A percentile compares a stretch with the other conserved stretches of the same genome.
These are phyloP conservation scores for Limnothrissa miodon DNA, from an alignment of 2,113 vertebrate species.

Conservation along the genomic window DNA sequence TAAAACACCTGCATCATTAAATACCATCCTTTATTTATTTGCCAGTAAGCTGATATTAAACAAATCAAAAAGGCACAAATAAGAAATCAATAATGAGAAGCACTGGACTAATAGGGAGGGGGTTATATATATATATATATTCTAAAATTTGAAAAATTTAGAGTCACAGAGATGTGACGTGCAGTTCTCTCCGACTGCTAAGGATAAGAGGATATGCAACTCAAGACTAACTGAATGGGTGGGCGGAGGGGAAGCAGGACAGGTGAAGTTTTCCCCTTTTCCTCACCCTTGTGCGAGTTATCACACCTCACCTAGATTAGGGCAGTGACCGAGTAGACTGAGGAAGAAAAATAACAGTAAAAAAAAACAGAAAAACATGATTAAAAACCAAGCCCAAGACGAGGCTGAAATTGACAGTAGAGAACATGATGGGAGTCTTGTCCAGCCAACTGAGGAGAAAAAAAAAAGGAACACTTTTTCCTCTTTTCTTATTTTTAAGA, in stretches of 20 bases:
- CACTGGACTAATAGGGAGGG: not conserved
- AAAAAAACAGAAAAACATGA: slow-evolving; percentile 61
- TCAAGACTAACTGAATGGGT: slow-evolving; percentile 61
- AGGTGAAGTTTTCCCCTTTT: not conserved
- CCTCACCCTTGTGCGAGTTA: not conserved
- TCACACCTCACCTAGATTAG: not conserved
- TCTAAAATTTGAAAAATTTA: not conserved
- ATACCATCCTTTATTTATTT: slow-evolving; percentile 31
- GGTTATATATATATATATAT: not conserved
- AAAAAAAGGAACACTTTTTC: slow-evolving; percentile 87
- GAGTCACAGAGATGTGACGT: slow-evolving; percentile 14
- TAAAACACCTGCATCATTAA: slow-evolving; percentile 34
- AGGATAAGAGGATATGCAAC: slow-evolving; percentile 47
- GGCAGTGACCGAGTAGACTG: not conserved
- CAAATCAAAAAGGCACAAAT: slow-evolving; percentile 57
- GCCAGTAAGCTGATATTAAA: slow-evolving; percentile 43
- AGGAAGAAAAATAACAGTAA: slow-evolving; percentile 11
- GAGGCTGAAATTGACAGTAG: slow-evolving; percentile 50
- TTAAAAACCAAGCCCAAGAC: slow-evolving; percentile 77
- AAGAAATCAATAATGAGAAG: slow-evolving; percentile 33
- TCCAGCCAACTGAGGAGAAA: slow-evolving; percentile 75
- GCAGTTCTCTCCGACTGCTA: slow-evolving; percentile 19
- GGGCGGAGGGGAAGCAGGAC: not conserved
- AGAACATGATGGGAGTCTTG: slow-evolving; percentile 38
- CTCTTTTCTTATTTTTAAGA: slow-evolving; percentile 72